A percentile compares a stretch with the other conserved stretches of the same genome.
Conservation (phyloP, 2,888 invertebrate genomes). For the Malthinus flaveolus region DNA sequence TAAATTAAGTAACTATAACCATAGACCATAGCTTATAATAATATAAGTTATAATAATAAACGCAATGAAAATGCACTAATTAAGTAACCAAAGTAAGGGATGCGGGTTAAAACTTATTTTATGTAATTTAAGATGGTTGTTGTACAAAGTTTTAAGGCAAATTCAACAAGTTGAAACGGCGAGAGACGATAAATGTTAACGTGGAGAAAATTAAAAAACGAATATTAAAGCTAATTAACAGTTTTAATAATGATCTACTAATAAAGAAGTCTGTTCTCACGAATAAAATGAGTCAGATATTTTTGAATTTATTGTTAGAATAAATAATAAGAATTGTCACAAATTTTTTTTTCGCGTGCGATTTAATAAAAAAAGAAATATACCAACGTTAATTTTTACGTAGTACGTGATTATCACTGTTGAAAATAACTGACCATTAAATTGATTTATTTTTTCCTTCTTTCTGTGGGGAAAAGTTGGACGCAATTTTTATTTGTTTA, state of each 20-base stretch:
- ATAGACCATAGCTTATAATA: constrained; percentile 26
- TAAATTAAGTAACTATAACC: constrained; percentile 15
- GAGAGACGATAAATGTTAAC: constrained; percentile 8
- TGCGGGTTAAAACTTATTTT: constrained; percentile 32
- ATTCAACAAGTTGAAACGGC: constrained; percentile 10
- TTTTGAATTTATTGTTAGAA: constrained; percentile 27
- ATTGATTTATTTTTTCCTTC: no score
- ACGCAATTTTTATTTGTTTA: no score
- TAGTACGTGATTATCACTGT: no score
- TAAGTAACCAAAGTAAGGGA: constrained; percentile 38
- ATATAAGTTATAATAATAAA: constrained; percentile 26
- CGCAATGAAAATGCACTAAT: constrained; percentile 35
- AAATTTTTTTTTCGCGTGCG: background rate
- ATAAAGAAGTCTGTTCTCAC: constrained; percentile 54
- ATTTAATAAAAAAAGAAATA: no score
- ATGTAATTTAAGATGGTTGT: constrained; percentile 10
- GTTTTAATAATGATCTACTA: constrained; percentile 54
- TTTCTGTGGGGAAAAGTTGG: no score
- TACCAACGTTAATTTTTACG: no score
- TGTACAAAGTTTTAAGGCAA: background rate
- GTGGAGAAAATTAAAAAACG: constrained; percentile 18
- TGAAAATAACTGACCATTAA: no score
- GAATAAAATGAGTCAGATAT: constrained; percentile 35
- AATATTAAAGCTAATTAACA: constrained; percentile 42
- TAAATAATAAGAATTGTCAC: constrained; percentile 25